phyloP scores from a whole-genome alignment of 1,140 invertebrate species.

The Physella acuta region DNA sequence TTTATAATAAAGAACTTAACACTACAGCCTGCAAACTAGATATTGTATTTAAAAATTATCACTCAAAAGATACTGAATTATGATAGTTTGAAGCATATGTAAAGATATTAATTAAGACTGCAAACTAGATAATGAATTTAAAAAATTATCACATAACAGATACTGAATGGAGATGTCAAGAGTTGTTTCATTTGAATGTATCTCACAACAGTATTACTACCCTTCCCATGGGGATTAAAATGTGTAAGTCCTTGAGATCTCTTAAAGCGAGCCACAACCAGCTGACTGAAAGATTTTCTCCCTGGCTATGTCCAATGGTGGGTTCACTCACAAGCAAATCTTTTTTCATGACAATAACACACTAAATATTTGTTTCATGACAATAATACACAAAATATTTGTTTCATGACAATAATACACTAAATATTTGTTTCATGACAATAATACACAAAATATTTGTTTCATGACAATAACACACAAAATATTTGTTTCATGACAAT shows the following conservation, averaged over 20 bases:
- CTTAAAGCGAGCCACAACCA: conserved; percentile 12
- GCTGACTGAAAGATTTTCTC: not conserved
- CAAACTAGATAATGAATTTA: too few relatives aligned
- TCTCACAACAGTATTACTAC: conserved; percentile 9
- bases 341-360: not conserved
- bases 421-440: not conserved
- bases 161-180: conserved; percentile 15
- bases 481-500: not conserved
- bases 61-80: not conserved
- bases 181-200: not conserved
- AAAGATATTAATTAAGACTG: not conserved
- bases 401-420: not conserved
- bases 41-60: not conserved
- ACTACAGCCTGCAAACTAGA: not conserved
- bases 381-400: not conserved
- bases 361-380: not conserved
- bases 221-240: not conserved
- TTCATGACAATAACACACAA: not conserved
- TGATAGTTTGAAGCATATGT: not conserved
- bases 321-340: too few relatives aligned
- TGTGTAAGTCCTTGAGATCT: not conserved
- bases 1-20: not conserved
- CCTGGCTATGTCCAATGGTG: conserved; percentile 19
- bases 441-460: not conserved
- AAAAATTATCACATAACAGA: too few relatives aligned